Percentiles rank a stretch among this genome's conserved stretches.
phyloP scores from a whole-genome alignment of 1,140 invertebrate genomes.

The Drosophila melanica region DNA sequence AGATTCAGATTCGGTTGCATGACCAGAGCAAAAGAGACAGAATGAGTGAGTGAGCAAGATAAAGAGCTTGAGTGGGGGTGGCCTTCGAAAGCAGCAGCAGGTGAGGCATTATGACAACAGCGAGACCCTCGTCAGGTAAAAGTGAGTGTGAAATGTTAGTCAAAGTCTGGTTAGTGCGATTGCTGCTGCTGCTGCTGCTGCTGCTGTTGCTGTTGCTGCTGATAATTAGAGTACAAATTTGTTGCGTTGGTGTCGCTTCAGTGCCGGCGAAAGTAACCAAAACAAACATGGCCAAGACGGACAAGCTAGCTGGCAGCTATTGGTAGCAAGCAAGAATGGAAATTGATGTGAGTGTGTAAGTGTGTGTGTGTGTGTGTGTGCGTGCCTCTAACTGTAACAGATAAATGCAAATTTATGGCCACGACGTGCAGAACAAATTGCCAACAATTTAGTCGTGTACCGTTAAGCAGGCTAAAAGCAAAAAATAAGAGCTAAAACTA shows the following conservation, averaged over 20 bases:
- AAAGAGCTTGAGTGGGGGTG: background rate
- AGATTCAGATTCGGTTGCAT: slow-evolving; percentile 48
- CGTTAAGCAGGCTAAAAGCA: slow-evolving; percentile 56
- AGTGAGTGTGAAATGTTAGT: slow-evolving; percentile 68
- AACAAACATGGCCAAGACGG: slow-evolving; percentile 20
- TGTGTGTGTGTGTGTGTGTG: slow-evolving; percentile 24
- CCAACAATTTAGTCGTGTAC: slow-evolving; percentile 70
- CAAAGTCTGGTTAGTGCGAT: slow-evolving; percentile 15
- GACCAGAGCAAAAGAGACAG: slow-evolving; percentile 27
- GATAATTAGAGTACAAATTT: slow-evolving; percentile 78
- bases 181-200: slow-evolving; percentile 5
- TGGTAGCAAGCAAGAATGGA: background rate
- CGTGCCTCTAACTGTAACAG: slow-evolving; percentile 70
- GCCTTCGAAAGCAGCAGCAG: slow-evolving; percentile 25
- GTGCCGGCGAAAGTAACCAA: slow-evolving; percentile 66
- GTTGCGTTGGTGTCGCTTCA: slow-evolving; percentile 60
- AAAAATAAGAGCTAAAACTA: slow-evolving; percentile 28
- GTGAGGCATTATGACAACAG: slow-evolving; percentile 49
- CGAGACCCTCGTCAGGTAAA: slow-evolving; percentile 50
- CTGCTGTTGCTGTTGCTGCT: slow-evolving; percentile 26
- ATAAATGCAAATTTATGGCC: slow-evolving; percentile 74
- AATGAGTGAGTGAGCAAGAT: background rate
- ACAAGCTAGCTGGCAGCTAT: background rate
- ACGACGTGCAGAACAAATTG: slow-evolving; percentile 67
- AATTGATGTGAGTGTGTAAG: background rate